Conservation (phyloP, 2,113 vertebrate genomes). For the Apteryx owenii region DNA sequence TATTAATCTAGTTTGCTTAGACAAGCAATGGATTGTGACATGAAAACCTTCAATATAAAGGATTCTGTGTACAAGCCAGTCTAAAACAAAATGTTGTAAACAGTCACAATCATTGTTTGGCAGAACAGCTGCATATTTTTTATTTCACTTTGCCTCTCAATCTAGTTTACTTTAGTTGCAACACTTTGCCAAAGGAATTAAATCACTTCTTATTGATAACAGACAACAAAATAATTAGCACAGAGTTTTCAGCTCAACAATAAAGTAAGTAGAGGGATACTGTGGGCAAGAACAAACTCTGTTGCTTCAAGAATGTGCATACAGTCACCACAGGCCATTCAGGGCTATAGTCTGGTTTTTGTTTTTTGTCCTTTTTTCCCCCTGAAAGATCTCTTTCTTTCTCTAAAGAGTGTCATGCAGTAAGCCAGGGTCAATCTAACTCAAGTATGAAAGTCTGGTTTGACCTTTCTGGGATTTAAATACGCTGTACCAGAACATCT, state of each 20-base stretch:
- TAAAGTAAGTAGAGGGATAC: background rate
- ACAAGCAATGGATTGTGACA: conserved; percentile 54
- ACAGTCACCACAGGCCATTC: background rate
- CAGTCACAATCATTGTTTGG: conserved; percentile 50
- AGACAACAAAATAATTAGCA: conserved; percentile 50
- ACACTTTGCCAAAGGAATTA: conserved; percentile 64
- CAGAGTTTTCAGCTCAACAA: conserved; percentile 45
- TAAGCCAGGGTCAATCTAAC: conserved; percentile 52
- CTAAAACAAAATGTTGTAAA: conserved; percentile 40
- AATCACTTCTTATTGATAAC: conserved; percentile 60
- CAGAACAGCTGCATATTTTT: conserved; percentile 60
- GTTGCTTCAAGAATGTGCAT: conserved; percentile 30
- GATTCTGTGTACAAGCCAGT: conserved; percentile 46
- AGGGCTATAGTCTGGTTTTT: background rate
- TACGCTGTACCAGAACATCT: conserved; percentile 39
- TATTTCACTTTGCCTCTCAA: conserved; percentile 51
- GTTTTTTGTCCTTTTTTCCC: background rate
- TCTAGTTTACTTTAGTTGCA: conserved; percentile 53
- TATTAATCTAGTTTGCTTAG: conserved; percentile 47
- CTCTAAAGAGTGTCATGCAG: conserved; percentile 10
- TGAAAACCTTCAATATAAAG: conserved; percentile 45
- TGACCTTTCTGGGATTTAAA: conserved; percentile 65
- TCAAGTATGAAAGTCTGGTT: conserved; percentile 45
- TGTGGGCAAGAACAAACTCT: conserved; percentile 44
- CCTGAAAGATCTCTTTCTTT: conserved; percentile 59